Evolutionary conservation across 1,140 invertebrate species (phyloP).

Genomic region (Magallana ariakensis): DNA sequence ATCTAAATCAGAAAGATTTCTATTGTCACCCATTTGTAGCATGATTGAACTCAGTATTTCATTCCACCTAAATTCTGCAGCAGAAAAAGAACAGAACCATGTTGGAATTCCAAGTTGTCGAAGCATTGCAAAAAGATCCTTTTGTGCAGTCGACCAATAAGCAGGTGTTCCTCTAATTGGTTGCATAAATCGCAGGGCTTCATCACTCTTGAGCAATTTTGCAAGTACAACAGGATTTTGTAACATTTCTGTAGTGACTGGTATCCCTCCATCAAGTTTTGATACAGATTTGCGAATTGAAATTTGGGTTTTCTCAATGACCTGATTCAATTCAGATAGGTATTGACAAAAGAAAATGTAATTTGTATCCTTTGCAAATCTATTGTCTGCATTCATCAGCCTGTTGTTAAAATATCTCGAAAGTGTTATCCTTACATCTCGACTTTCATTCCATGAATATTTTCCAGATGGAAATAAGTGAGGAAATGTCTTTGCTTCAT

Average conservation of each 20-base stretch:
- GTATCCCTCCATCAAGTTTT: not conserved
- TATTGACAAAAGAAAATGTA: constrained; percentile 52
- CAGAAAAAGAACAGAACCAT: constrained; percentile 57
- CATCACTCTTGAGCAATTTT: constrained; percentile 50
- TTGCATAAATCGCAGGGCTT: constrained; percentile 57
- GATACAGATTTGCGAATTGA: constrained; percentile 42
- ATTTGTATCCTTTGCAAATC: constrained; percentile 44
- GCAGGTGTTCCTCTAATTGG: constrained; percentile 56
- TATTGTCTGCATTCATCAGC: constrained; percentile 48
- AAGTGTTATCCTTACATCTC: constrained; percentile 23
- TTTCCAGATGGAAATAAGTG: constrained; percentile 42
- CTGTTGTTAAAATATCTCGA: constrained; percentile 50
- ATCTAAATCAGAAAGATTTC: constrained; percentile 2
- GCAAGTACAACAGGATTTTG: constrained; percentile 24
- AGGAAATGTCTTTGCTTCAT: constrained; percentile 47
- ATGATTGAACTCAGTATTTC: constrained; percentile 49
- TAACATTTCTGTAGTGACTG: constrained; percentile 36
- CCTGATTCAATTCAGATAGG: constrained; percentile 48
- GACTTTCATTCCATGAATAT: constrained; percentile 36
- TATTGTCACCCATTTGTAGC: constrained; percentile 37
- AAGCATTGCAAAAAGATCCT: constrained; percentile 65
- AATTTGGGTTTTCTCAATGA: constrained; percentile 46
- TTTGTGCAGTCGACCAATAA: constrained; percentile 54
- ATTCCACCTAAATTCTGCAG: constrained; percentile 58
- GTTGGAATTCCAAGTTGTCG: constrained; percentile 57